A percentile compares a stretch with the other conserved stretches of the same genome.
These are phyloP conservation scores for Drosophila quinaria DNA, from an alignment of 2,888 invertebrate species.

Conservation along the genomic window DNA sequence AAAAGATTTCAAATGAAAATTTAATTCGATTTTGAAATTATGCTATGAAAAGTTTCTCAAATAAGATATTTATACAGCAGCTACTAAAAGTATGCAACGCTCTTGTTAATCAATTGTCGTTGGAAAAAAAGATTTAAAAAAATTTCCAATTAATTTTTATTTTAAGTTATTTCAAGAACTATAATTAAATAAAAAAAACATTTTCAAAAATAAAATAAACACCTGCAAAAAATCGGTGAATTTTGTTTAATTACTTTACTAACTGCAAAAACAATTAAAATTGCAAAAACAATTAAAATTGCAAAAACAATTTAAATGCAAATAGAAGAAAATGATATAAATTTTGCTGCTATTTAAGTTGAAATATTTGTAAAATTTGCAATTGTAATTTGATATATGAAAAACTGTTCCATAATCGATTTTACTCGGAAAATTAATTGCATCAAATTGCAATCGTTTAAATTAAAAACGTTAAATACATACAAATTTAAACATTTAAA, in stretches of 20 bases:
- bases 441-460: background rate
- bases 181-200: too few species aligned
- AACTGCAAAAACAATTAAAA: background rate
- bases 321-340: background rate
- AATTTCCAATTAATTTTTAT: too few species aligned
- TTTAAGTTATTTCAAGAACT: background rate
- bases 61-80: background rate
- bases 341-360: background rate
- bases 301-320: background rate
- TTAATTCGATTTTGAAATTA: background rate
- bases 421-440: background rate
- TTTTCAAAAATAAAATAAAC: background rate
- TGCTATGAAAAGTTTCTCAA: background rate
- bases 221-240: background rate
- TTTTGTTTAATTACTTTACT: background rate
- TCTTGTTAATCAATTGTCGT: background rate
- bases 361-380: background rate
- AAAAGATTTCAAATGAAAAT: constrained; percentile 15
- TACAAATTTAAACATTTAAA: background rate
- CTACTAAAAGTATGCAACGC: background rate
- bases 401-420: background rate
- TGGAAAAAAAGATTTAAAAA: too few species aligned
- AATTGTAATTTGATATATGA: background rate
- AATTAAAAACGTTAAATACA: background rate
- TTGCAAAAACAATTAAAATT: background rate